Evolutionary conservation across 2,797 vertebrate genomes (phyloP), one percentile per base, ranked within the genome.

Genomic region (Acanthornis magna): DNA sequence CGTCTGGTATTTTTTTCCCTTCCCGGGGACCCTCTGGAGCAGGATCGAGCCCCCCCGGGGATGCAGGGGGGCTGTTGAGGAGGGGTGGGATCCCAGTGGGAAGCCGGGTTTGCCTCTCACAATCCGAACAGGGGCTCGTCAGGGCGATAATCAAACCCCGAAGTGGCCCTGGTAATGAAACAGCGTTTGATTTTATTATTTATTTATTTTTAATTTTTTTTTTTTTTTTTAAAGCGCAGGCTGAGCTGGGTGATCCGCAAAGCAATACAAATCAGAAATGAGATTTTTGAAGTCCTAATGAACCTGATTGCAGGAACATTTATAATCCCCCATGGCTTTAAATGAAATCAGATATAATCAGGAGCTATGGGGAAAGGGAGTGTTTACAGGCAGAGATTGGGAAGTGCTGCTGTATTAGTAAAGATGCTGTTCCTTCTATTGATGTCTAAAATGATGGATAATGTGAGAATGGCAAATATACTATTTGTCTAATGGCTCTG

Each of bases 401-500:
- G 96, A 97, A 96, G 94, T 94, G 96, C 93, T 80, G 96, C 89
- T 77, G 94, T 88, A 96, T 95, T 95, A 96, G 96, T 87, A 93
- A 96, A 94, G 98, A 97, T 92, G 97, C 97, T 91, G 96, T 91
- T 98, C 98, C 94, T 97, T 98, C 98, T 98, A 98, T 99, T 98
- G 99, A 98, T 98, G 99, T 98, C 98, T 97, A 86, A 96, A 98
- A 98, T 99, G 99, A 99, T 99, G 99, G 99, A 99, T 99, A 98
- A 98, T 98, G 98, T 98, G 98, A 98, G 98, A 98, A 98, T 98
- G 99, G 98, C 98, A 98, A 99, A 99, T 98, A 99, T 98, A 99
- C 99, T 99, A 99, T 99, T 99, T 99, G 99, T 99, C 99, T 99
- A 99, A 99, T 99, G 99, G 99, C 98, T 98, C 98, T 98, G 99